Base-by-base conservation (phyloP, 2,888 invertebrate species). In the Clostera curtula region DNA sequence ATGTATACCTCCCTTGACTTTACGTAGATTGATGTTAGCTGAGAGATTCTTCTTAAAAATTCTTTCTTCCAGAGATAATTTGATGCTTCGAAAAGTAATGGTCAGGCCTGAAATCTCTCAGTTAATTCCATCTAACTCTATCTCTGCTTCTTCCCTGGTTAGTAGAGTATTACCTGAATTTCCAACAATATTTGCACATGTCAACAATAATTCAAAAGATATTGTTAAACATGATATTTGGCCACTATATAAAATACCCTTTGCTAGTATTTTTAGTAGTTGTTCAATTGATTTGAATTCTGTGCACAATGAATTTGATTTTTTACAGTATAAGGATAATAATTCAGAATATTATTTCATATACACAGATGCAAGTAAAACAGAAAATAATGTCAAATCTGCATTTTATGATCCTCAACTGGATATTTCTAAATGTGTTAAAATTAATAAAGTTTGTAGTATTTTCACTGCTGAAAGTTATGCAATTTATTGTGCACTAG, bases 21-120 rank as follows among this genome's bases (percentile, higher is more conserved):
- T 24, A 17, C 24, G 24, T 4, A 16, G 24, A 5, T 16, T 10
- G 5, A 7, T 17, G 11, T 17, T 24, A 11, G 15, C 24, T 5
- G 15, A 24, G 7, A 8, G 24, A 17, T 24, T 17, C 15, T 10
- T n/a, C n/a, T 17, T 17, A 11, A 17, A 17, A 16, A 24, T 24
- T 10, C 2, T 16, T 3, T 24, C 10, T 7, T n/a, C 11, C n/a
- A 24, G 10, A 4, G 17, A 8, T 8, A 15, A 9, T 11, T 11
- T 10, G 16, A n/a, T 16, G 9, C 10, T 11, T 9, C 8, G 17
- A 11, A 5, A 16, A 24, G 11, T 24, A 6, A 9, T 9, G 7
- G 2, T 10, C n/a, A 16, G 11, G 7, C 15, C 17, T 15, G 15
- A 15, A 15, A 15, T 15, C 15, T 15, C 6, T 15, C 15, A 15